phyloP scores from a whole-genome alignment of 2,888 invertebrate genomes.

The Chelonus formosanus region DNA sequence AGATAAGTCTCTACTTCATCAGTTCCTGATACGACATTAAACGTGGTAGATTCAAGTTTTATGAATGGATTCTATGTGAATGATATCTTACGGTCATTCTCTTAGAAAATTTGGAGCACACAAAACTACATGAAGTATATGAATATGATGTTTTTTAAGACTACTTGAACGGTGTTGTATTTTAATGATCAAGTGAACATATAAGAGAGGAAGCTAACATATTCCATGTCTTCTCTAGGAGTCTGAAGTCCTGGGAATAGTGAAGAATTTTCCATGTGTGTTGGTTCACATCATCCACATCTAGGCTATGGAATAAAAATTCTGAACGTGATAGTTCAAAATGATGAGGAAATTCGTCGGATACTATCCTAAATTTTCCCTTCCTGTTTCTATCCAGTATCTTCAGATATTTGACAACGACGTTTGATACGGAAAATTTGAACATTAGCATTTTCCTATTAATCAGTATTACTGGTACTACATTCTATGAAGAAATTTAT shows the following conservation, averaged over 20 bases:
- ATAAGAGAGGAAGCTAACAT: slow-evolving; percentile 20
- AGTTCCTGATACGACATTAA: slow-evolving; percentile 48
- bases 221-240: slow-evolving; percentile 32
- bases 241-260: slow-evolving; percentile 49
- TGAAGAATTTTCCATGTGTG: slow-evolving; percentile 49
- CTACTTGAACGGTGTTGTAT: slow-evolving; percentile 41
- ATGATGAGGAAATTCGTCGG: no score
- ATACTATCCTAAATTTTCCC: slow-evolving; percentile 49
- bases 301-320: no score
- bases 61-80: slow-evolving; percentile 16
- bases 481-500: no score
- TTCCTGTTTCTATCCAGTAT: slow-evolving; percentile 54
- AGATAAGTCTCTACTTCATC: slow-evolving; percentile 34
- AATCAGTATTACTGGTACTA: no score
- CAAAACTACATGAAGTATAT: not conserved
- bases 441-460: not conserved
- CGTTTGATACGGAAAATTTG: no score
- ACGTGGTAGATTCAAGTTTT: slow-evolving; percentile 50
- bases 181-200: slow-evolving; percentile 47
- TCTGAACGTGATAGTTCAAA: no score
- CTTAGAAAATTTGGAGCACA: not conserved
- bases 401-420: not conserved
- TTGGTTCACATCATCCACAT: slow-evolving; percentile 43
- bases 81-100: slow-evolving; percentile 2
- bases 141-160: slow-evolving; percentile 23